These are phyloP conservation scores for Stichodactyla mertensii DNA, from an alignment of 64 coral and sea anemone genomes.

Conservation along the genomic window DNA sequence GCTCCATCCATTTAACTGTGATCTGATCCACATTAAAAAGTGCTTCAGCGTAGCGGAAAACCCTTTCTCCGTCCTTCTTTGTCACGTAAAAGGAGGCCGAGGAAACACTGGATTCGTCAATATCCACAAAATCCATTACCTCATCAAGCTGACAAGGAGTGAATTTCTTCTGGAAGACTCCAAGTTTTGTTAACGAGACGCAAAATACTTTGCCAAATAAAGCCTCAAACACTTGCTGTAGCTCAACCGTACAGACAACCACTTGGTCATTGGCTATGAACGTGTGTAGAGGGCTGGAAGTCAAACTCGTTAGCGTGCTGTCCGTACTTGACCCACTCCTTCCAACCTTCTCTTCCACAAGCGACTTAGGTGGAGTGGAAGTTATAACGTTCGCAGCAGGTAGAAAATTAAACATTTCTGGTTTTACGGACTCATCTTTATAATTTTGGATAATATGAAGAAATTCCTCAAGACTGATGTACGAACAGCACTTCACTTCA, in stretches of 20 bases:
- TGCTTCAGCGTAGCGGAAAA: constrained; percentile 65
- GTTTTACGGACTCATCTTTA: constrained; percentile 11
- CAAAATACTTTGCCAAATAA: constrained; percentile 38
- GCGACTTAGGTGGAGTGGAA: background rate
- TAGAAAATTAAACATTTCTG: constrained; percentile 27
- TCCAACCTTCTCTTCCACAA: background rate
- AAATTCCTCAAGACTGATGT: constrained; percentile 46
- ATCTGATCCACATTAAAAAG: constrained; percentile 41
- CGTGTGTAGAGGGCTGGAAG: constrained; percentile 9
- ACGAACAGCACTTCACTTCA: constrained; percentile 61
- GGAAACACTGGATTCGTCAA: constrained; percentile 6
- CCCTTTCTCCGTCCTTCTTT: constrained; percentile 50
- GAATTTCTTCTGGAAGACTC: constrained; percentile 18
- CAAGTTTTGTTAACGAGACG: constrained; percentile 20
- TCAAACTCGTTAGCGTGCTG: background rate
- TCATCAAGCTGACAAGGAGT: constrained; percentile 30
- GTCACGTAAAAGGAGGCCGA: constrained; percentile 35
- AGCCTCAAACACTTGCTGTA: constrained; percentile 38
- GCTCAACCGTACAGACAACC: constrained; percentile 47
- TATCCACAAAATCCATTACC: constrained; percentile 27
- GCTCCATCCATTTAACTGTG: constrained; percentile 46
- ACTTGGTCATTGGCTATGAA: constrained; percentile 46
- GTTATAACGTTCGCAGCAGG: background rate
- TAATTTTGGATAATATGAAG: constrained; percentile 30
- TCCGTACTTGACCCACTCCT: background rate